These are phyloP conservation scores for Orchestia grillus DNA, from an alignment of 1,140 invertebrate species.

Conservation along the genomic window DNA sequence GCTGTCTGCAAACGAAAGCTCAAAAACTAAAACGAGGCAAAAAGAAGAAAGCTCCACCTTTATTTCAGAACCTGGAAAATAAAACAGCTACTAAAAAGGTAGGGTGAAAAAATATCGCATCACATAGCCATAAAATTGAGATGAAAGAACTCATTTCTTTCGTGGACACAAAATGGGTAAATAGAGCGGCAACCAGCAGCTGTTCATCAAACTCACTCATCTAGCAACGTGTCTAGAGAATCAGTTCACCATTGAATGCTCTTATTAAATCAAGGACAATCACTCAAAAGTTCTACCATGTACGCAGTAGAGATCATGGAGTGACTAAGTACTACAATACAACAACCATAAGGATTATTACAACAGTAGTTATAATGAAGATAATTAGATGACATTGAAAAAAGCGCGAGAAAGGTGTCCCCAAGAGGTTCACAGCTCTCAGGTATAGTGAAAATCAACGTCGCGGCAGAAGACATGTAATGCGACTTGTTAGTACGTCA, in stretches of 20 bases:
- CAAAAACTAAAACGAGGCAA: neutral
- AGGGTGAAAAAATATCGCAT: neutral
- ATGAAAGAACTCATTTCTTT: neutral
- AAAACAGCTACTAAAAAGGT: too few relatives aligned
- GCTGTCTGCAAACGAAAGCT: neutral
- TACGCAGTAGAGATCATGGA: constrained; percentile 22
- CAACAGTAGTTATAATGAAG: neutral
- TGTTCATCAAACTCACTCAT: neutral
- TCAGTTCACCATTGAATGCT: neutral
- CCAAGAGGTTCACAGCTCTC: neutral
- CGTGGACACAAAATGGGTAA: neutral
- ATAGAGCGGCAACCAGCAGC: neutral
- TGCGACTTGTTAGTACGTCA: neutral
- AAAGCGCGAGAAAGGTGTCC: neutral
- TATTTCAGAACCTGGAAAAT: neutral
- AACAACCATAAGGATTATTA: neutral
- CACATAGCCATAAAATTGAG: neutral
- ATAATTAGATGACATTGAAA: constrained; percentile 13
- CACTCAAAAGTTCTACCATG: constrained; percentile 20
- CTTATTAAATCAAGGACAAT: neutral
- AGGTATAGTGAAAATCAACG: neutral
- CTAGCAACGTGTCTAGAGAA: neutral
- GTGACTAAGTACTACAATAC: constrained; percentile 13
- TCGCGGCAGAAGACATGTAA: neutral
- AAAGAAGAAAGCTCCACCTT: neutral